Percentiles rank a stretch among this genome's conserved stretches.
Conservation (phyloP, 2,113 vertebrate genomes). For the Deroptyus accipitrinus region DNA sequence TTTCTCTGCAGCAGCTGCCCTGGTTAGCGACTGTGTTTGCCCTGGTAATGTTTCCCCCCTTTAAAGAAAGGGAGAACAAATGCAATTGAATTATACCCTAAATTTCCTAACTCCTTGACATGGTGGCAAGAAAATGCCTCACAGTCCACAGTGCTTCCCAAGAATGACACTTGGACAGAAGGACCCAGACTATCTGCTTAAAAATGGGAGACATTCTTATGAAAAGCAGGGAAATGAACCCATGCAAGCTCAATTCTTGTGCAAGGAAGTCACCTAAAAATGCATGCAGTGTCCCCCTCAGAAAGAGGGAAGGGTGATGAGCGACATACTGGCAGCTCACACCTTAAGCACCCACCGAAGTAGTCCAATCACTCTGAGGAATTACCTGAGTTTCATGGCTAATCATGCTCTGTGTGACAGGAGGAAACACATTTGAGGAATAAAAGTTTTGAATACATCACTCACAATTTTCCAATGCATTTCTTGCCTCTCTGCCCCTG, state of each 20-base stretch:
- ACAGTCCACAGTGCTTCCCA: not conserved
- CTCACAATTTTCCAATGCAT: not conserved
- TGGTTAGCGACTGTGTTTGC: accelerated
- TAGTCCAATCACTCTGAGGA: constrained; percentile 21
- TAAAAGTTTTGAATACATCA: not conserved
- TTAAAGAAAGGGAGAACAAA: not conserved
- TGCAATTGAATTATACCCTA: not conserved
- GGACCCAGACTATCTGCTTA: not conserved
- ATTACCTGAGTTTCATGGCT: not conserved
- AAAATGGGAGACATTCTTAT: not conserved
- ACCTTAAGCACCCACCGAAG: not conserved
- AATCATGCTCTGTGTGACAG: constrained; percentile 27
- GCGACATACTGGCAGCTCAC: accelerated
- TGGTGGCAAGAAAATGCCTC: not conserved
- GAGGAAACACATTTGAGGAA: constrained; percentile 14
- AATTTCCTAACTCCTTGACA: not conserved
- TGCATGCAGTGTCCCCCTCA: not conserved
- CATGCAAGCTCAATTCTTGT: not conserved
- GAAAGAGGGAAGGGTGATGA: not conserved
- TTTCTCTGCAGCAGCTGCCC: not conserved
- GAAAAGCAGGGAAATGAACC: not conserved
- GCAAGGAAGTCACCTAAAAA: constrained; percentile 11
- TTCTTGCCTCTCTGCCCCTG: constrained; percentile 7
- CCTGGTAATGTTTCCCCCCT: not conserved
- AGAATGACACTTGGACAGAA: not conserved